Evolutionary conservation across 1,140 invertebrate genomes (phyloP), one percentile per base, ranked within the genome.

Genomic region (Monomorium pharaonis): DNA sequence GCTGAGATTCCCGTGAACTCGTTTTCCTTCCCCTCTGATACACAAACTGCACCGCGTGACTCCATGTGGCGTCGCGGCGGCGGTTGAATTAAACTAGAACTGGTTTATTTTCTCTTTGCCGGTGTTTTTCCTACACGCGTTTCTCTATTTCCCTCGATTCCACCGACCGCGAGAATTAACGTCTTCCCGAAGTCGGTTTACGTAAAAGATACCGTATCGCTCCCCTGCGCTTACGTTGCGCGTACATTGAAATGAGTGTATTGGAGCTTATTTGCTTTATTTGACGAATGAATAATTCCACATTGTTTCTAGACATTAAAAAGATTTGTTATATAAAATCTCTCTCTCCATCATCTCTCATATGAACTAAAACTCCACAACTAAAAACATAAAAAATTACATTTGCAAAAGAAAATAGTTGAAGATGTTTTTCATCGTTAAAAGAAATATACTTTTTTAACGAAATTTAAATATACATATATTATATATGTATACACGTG

Each of bases 101-200:
- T 44, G 49, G 84, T 89, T 89, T 89, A 44, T 81, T 86, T 86
- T 83, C 44, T 56, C 42, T 77, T 77, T 76, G 47, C n/a, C 63
- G 30, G 10, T 70, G 24, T 80, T 80, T 80, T 70, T 37, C 33
- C 42, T 56, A 63, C 16, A 0, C 37, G 44, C 63, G 16, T 65
- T 27, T 77, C 58, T 75, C 70, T 33, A 37, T 65, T 67, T 72
- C 12, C 14, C 51, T 24, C 37, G 37, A 14, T 14, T 18, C 18
- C 51, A 30, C 33, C 24, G 7, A 24, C 37, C 30, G 47, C 49
- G 78, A 58, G 67, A 83, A 83, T 80, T 72, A 83, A 83, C 78
- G 67, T 58, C 42, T 58, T 60, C 49, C 37, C 65, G 37, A 58
- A 81, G 51, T 70, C 12, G 49, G 62, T 72, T 81, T 78, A 33